Conservation (phyloP, 2,113 vertebrate species). For the Helogale parvula region DNA sequence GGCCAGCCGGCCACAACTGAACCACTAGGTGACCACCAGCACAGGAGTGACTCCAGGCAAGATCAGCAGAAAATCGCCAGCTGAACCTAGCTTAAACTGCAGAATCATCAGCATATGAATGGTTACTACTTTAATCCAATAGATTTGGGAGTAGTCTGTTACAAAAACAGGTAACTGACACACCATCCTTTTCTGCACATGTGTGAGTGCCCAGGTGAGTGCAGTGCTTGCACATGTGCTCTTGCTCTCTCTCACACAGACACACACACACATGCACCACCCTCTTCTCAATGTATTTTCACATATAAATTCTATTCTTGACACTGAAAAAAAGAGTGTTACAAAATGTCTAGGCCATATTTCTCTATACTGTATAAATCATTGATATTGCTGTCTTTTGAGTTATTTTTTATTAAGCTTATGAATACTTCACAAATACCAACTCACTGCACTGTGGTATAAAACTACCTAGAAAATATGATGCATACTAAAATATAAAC, state of each 20-base stretch:
- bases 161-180: not conserved
- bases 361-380: not conserved
- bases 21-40: not conserved
- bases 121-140: not conserved
- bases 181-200: not conserved
- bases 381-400: not conserved
- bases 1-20: not conserved
- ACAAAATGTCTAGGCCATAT: not conserved
- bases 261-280: not conserved
- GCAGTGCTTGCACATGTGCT: rapidly evolving
- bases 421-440: conserved; percentile 4
- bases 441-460: not conserved
- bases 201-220: not conserved
- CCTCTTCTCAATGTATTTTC: not conserved
- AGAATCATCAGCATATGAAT: not conserved
- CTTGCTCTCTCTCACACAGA: not conserved
- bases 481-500: not conserved
- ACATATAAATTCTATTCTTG: not conserved
- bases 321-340: not conserved
- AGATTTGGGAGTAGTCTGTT: not conserved
- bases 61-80: not conserved
- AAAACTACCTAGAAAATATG: not conserved
- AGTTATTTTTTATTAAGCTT: conserved; percentile 33
- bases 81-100: not conserved
- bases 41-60: not conserved